A percentile compares a stretch with the other conserved stretches of the same genome.
phyloP scores from a whole-genome alignment of 2,113 vertebrate genomes.

The Turdus rufiventris region DNA sequence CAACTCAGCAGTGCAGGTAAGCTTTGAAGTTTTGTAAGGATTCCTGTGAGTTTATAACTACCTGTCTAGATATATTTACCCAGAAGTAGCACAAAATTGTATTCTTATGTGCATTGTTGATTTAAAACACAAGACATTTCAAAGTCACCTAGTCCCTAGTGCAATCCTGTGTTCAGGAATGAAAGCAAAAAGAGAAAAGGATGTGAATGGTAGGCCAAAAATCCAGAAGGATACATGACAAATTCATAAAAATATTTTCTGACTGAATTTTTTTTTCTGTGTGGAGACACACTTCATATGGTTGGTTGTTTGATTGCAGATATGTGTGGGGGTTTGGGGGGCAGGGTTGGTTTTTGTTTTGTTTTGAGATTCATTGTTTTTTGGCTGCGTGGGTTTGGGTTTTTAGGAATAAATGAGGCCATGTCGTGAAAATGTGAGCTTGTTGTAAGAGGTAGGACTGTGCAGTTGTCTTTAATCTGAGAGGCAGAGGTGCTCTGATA shows the following conservation, averaged over 20 bases:
- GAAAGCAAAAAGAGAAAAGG: neutral
- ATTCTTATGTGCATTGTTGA: neutral
- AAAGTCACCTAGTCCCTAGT: neutral
- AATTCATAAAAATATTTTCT: neutral
- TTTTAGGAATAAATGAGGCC: neutral
- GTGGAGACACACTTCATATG: neutral
- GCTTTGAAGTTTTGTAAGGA: neutral
- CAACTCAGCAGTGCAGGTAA: neutral
- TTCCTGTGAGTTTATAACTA: neutral
- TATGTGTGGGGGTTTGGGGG: neutral
- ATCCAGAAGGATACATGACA: neutral
- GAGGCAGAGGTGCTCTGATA: neutral
- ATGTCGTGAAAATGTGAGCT: neutral
- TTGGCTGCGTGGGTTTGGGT: neutral
- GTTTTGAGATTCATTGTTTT: neutral
- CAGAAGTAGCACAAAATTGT: neutral
- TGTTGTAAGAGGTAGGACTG: neutral
- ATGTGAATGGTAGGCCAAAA: neutral
- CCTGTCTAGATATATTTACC: neutral
- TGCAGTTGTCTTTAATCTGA: neutral
- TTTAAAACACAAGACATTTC: neutral
- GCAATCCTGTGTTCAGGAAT: neutral
- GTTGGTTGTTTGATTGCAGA: neutral
- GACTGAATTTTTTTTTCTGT: neutral
- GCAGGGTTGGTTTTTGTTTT: fast-evolving